These are phyloP conservation scores for Drosophila yakuba DNA, from an alignment of 1,140 invertebrate species.

Conservation along the genomic window DNA sequence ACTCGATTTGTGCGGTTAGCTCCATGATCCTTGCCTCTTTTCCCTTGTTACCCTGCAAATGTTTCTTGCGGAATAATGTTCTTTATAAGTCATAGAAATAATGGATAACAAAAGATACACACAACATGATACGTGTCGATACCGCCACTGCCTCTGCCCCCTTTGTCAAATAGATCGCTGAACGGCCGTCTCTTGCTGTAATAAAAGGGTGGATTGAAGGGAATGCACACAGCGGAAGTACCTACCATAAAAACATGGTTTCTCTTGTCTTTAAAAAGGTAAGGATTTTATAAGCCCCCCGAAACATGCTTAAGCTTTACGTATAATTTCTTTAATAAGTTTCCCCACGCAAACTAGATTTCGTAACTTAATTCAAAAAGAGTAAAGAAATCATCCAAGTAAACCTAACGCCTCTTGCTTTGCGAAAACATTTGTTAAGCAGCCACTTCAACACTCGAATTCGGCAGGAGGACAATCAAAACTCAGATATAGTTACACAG, in stretches of 20 bases:
- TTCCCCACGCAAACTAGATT: not conserved
- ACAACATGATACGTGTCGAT: slow-evolving; percentile 18
- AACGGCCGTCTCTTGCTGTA: not conserved
- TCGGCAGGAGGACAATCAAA: not conserved
- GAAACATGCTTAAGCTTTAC: slow-evolving; percentile 6
- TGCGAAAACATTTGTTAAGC: not conserved
- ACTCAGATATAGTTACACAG: not conserved
- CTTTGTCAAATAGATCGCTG: slow-evolving; percentile 4
- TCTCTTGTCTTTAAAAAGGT: not conserved
- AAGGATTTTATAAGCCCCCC: not conserved
- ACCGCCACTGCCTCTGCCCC: slow-evolving; percentile 8
- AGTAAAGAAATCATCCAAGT: too few species aligned
- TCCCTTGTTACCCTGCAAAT: slow-evolving; percentile 10
- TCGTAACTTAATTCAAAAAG: too few species aligned
- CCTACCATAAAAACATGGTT: not conserved
- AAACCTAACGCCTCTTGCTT: not conserved
- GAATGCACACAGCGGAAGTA: accelerated
- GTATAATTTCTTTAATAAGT: not conserved
- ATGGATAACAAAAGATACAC: not conserved
- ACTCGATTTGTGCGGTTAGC: slow-evolving; percentile 21
- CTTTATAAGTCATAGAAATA: not conserved
- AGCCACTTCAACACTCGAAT: not conserved
- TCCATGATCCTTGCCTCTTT: slow-evolving; percentile 29
- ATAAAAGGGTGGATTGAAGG: too few species aligned
- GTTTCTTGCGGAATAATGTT: not conserved